Conservation (phyloP, 2,797 vertebrate species). For the Hoplostethus mediterraneus region DNA sequence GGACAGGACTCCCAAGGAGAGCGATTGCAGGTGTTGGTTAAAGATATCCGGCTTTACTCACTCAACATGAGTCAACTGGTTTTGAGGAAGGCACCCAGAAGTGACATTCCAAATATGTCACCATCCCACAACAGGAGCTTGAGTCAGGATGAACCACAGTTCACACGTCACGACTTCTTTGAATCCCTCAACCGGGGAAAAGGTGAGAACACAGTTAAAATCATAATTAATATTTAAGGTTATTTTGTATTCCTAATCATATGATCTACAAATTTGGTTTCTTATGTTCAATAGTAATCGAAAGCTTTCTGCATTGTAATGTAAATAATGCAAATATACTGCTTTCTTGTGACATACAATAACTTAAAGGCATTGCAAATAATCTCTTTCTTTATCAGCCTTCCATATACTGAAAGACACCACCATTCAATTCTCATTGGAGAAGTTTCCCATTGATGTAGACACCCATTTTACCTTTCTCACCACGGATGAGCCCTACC, state of each 20-base stretch:
- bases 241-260: neutral
- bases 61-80: constrained; percentile 89
- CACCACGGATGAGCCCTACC: constrained; percentile 85
- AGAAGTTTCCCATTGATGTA: constrained; percentile 89
- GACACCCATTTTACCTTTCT: constrained; percentile 84
- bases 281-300: neutral
- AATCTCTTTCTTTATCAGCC: constrained; percentile 79
- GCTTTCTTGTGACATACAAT: neutral
- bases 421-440: constrained; percentile 94
- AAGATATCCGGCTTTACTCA: constrained; percentile 96
- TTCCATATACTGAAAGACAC: constrained; percentile 98
- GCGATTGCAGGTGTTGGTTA: constrained; percentile 93
- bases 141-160: constrained; percentile 89
- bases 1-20: constrained; percentile 89
- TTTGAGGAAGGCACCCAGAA: constrained; percentile 75
- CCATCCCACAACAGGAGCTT: constrained; percentile 56
- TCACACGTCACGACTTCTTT: constrained; percentile 97
- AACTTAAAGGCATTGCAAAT: neutral
- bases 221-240: neutral
- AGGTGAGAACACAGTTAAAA: constrained; percentile 82
- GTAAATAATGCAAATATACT: neutral
- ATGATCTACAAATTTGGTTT: neutral
- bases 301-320: neutral
- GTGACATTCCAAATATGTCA: constrained; percentile 44
- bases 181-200: constrained; percentile 91